These are phyloP conservation scores for Melospiza melodia DNA, from an alignment of 2,113 vertebrate genomes.

Conservation along the genomic window DNA sequence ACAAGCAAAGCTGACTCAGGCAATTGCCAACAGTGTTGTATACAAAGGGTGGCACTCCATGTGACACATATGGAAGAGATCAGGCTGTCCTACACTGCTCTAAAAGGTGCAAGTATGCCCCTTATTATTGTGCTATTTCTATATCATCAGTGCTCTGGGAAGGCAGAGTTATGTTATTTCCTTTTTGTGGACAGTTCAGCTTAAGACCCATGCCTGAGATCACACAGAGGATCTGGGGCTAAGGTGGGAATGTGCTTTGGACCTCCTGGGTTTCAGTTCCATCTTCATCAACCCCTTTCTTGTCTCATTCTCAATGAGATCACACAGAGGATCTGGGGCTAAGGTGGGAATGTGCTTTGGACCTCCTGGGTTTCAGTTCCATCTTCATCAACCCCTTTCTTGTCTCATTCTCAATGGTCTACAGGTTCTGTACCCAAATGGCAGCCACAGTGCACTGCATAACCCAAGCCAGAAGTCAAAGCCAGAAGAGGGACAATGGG, in stretches of 20 bases:
- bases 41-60: background rate
- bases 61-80: background rate
- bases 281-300: background rate
- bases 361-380: background rate
- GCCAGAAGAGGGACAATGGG: background rate
- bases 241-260: background rate
- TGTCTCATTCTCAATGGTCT: background rate
- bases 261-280: background rate
- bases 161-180: background rate
- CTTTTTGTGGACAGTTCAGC: background rate
- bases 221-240: background rate
- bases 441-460: rapidly evolving
- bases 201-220: background rate
- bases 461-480: background rate
- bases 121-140: background rate
- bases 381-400: background rate
- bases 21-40: background rate
- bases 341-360: background rate
- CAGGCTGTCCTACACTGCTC: background rate
- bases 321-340: background rate
- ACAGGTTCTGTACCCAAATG: background rate
- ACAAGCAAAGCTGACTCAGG: background rate
- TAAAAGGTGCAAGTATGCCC: background rate
- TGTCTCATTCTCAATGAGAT: background rate
- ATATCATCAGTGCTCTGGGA: background rate